Evolutionary conservation across 2,797 vertebrate genomes (phyloP).

Genomic region (Poeciliopsis infans): DNA sequence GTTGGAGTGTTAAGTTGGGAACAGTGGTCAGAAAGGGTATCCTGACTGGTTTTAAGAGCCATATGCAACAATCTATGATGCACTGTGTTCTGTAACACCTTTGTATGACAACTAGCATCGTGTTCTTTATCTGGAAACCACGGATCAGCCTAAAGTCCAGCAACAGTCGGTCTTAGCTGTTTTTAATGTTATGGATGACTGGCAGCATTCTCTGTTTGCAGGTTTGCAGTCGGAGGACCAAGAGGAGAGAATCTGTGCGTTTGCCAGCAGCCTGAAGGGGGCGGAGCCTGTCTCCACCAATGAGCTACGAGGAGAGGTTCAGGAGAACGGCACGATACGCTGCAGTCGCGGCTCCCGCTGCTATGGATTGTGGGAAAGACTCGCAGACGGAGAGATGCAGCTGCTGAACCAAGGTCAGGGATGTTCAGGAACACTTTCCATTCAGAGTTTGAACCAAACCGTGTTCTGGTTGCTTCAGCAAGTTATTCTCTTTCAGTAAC

Average conservation of each 20-base stretch:
- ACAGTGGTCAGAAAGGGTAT: not conserved
- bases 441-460: conserved; percentile 1
- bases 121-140: not conserved
- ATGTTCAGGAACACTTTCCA: too few relatives aligned
- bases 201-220: conserved; percentile 10
- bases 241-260: conserved; percentile 82
- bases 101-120: not conserved
- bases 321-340: conserved; percentile 89
- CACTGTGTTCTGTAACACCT: not conserved
- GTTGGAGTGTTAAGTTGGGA: not conserved
- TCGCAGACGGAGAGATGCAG: conserved; percentile 86
- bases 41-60: not conserved
- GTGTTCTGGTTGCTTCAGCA: not conserved
- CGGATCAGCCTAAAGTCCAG: not conserved
- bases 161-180: not conserved
- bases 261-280: conserved; percentile 81
- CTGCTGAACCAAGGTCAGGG: conserved; percentile 90
- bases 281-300: conserved; percentile 71
- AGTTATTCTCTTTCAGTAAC: not conserved
- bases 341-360: conserved; percentile 89
- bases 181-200: not conserved
- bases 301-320: conserved; percentile 69
- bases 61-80: not conserved
- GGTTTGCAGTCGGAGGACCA: conserved; percentile 68
- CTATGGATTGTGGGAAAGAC: conserved; percentile 95